Base-by-base conservation (phyloP, 1,140 invertebrate species). In the Drosophila pachea region DNA sequence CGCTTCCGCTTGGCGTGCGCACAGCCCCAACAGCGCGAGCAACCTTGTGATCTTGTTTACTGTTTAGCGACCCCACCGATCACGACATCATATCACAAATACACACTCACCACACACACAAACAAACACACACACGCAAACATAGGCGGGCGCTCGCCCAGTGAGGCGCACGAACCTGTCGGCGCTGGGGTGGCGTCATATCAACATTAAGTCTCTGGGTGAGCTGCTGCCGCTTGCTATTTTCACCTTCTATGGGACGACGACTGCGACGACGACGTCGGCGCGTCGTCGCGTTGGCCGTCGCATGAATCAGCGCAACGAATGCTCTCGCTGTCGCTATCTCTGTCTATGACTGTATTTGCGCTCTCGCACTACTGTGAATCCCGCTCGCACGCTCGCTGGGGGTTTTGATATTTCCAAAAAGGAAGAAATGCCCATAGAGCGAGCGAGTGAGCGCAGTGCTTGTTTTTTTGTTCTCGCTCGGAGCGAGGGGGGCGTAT, bases 11-110 rank as follows among this genome's bases (percentile, higher is more conserved):
- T 86, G 73, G 81, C 81, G 78, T 83, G 76, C 81, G 81, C 81
- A 77, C 77, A 86, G 74, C 67, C 58, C 72, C 71, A 71, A 74
- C 53, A 22, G 38, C 38, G 58, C 43, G 38, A 55, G 56, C 59
- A 77, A 86, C 81, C 81, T 86, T 86, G 81, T 86, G 81, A 86
- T 86, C 82, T 81, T 86, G 81, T 86, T 86, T 86, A 84, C 76
- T 84, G 79, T 84, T 86, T 84, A 84, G 79, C 79, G 81, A 84
- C 76, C 79, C 79, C 81, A 78, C 62, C 58, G 68, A 66, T 66
- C 68, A 70, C 68, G 68, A 70, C 68, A 70, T 70, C 62, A 62
- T 52, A 60, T 38, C 45, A 68, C 52, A 63, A n/a, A 63, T 45
- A 55, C 22, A 63, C 49, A 59, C 12, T 53, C 14, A 36, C 5